A percentile compares a stretch with the other conserved stretches of the same genome.
Conservation (phyloP, 2,888 invertebrate genomes). For the Agrypnus murinus region DNA sequence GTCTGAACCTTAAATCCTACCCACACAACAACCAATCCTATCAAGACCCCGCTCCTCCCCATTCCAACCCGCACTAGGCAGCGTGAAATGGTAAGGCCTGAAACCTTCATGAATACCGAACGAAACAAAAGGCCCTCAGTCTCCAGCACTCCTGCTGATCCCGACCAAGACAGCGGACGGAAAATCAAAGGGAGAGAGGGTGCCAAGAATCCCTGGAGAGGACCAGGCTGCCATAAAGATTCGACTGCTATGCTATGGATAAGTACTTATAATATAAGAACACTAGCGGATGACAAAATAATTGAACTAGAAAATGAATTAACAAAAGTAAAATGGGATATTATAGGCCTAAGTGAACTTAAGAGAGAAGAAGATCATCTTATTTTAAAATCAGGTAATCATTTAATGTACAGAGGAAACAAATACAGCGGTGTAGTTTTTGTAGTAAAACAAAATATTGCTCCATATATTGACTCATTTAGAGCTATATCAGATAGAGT, state of each 20-base stretch:
- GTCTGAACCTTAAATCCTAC: too few species aligned
- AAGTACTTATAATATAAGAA: conserved; percentile 10
- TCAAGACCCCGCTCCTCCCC: background rate
- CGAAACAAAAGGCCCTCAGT: background rate
- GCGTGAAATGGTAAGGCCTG: background rate
- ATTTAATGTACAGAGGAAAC: background rate
- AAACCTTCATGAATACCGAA: background rate
- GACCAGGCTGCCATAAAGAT: background rate
- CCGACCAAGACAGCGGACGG: background rate
- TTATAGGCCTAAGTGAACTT: background rate
- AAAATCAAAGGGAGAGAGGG: background rate
- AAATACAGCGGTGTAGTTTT: conserved; percentile 3
- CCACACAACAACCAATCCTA: background rate
- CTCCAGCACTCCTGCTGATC: background rate
- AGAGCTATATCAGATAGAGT: conserved; percentile 16
- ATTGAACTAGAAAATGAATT: background rate
- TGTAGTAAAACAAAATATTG: background rate
- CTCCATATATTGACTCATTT: conserved; percentile 5
- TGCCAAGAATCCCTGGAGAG: background rate
- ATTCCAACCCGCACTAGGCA: background rate
- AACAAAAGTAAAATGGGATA: background rate
- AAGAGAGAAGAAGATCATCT: background rate
- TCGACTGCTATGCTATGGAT: background rate
- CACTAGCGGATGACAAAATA: conserved; percentile 7
- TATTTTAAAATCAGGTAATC: background rate